Evolutionary conservation across 2,888 invertebrate genomes (phyloP).

Genomic region (Andrena camellia): DNA sequence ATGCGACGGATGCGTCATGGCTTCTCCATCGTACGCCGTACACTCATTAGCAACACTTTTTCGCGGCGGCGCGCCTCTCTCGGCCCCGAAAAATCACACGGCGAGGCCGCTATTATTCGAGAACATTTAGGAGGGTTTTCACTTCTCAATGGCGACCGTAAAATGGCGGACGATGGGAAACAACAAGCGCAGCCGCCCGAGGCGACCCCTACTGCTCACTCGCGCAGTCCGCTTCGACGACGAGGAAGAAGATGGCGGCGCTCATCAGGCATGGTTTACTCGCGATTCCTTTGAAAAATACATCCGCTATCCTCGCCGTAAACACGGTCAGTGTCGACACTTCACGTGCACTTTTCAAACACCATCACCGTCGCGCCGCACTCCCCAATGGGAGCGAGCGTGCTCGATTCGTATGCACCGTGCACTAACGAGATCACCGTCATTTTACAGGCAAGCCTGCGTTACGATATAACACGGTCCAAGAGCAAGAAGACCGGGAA

Average conservation of each 20-base stretch:
- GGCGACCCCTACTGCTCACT: slow-evolving; percentile 86
- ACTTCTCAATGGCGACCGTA: slow-evolving; percentile 96
- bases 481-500: slow-evolving; percentile 49
- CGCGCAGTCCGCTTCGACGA: slow-evolving; percentile 73
- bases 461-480: slow-evolving; percentile 57
- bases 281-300: slow-evolving; percentile 65
- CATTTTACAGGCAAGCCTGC: slow-evolving; percentile 67
- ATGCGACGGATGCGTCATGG: slow-evolving; percentile 99
- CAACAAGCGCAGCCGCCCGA: slow-evolving; percentile 91
- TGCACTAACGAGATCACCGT: slow-evolving; percentile 58
- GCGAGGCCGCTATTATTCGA: slow-evolving; percentile 77
- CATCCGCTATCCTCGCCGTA: slow-evolving; percentile 51
- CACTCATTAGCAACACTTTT: slow-evolving; percentile 77
- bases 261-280: slow-evolving; percentile 87
- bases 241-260: slow-evolving; percentile 87
- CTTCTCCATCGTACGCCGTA: slow-evolving; percentile 90
- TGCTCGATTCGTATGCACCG: slow-evolving; percentile 13
- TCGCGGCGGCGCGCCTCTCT: slow-evolving; percentile 68
- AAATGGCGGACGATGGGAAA: slow-evolving; percentile 93
- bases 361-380: slow-evolving; percentile 3
- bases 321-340: slow-evolving; percentile 73
- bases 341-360: slow-evolving; percentile 81
- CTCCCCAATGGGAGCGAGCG: neutral
- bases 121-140: slow-evolving; percentile 89
- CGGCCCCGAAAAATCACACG: slow-evolving; percentile 68